phyloP scores from a whole-genome alignment of 2,888 invertebrate genomes.

The Drosophila meridionalis region DNA sequence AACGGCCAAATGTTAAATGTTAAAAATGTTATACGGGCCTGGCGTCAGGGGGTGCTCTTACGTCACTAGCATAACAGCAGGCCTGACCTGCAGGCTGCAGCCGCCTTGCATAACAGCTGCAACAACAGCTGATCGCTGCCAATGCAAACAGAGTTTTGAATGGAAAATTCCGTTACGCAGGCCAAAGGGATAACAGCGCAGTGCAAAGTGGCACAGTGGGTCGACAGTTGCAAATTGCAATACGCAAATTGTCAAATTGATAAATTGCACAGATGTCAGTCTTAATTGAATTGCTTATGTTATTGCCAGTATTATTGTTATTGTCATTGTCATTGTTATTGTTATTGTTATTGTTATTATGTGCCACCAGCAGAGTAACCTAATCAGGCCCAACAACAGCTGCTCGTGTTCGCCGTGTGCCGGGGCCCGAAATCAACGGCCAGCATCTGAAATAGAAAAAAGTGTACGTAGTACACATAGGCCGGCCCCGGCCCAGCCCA shows the following conservation, averaged over 20 bases:
- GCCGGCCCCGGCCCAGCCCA: constrained; percentile 54
- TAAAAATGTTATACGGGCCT: neutral
- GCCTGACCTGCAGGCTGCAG: neutral
- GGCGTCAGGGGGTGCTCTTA: constrained; percentile 1
- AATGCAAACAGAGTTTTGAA: neutral
- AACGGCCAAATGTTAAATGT: constrained; percentile 6
- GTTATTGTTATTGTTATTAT: neutral
- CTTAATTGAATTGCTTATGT: constrained; percentile 30
- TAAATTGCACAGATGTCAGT: constrained; percentile 64
- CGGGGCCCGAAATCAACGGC: constrained; percentile 70
- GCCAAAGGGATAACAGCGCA: constrained; percentile 3
- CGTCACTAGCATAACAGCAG: constrained; percentile 1
- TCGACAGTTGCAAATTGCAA: neutral
- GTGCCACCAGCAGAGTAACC: constrained; percentile 13
- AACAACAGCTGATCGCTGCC: constrained; percentile 9
- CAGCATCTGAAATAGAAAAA: constrained; percentile 55
- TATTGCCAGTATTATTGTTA: constrained; percentile 9
- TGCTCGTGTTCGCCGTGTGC: constrained; percentile 26
- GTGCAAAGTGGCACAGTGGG: neutral
- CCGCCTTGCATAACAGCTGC: constrained; percentile 9
- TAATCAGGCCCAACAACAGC: constrained; percentile 31
- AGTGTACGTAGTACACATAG: constrained; percentile 14
- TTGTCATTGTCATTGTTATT: constrained; percentile 18
- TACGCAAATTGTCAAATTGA: constrained; percentile 63
- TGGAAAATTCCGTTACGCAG: constrained; percentile 37